Evolutionary conservation across 1,140 invertebrate species (phyloP), one percentile per base, ranked within the genome.

Genomic region (Brachionus rotundiformis): DNA sequence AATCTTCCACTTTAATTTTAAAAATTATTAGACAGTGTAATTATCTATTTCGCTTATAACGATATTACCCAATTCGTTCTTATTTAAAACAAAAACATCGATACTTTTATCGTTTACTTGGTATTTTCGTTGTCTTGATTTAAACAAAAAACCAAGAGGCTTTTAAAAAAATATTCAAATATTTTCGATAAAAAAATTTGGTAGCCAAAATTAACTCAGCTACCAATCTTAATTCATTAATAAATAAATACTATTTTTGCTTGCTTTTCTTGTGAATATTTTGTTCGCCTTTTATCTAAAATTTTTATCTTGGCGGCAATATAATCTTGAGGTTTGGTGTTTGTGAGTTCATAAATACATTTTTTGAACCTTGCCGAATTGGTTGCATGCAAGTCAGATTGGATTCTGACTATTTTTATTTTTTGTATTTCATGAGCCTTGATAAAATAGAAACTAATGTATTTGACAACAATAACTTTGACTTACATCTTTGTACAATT

Each of bases 401-500:
- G 68, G 29, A 73, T 23, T 31, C 79, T 27, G 0, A 63, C 29
- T 16, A 81, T 81, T 29, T 54, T 65, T 10, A 81, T 81, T 27
- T 19, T n/a, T 3, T 81, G 36, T 0, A 81, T 27, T 49, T 81
- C 79, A 31, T 68, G 16, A n/a, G 79, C 79, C 61, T 81, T 33
- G 7, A 47, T 19, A 54, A 54, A 7, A 54, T 8, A 1, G 4
- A 19, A 0, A 25, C 0, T 19, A 25, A 47, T n/a, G 4, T n/a
- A 47, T 2, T 54, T 54, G 0, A 59, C 33, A 23, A 27, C 11
- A 25, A 19, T 31, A 79, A 3, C 23, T 1, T 54, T 19, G 0
- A 36, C 5, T 39, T 36, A 79, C 76, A 61, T 79, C 76, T 79
- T 79, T 79, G 47, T 63, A 79, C 1, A 79, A 23, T 36, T 79